Percentiles rank a stretch among this genome's conserved stretches.
Conservation (phyloP, 2,888 invertebrate species). For the Melipona beecheii region DNA sequence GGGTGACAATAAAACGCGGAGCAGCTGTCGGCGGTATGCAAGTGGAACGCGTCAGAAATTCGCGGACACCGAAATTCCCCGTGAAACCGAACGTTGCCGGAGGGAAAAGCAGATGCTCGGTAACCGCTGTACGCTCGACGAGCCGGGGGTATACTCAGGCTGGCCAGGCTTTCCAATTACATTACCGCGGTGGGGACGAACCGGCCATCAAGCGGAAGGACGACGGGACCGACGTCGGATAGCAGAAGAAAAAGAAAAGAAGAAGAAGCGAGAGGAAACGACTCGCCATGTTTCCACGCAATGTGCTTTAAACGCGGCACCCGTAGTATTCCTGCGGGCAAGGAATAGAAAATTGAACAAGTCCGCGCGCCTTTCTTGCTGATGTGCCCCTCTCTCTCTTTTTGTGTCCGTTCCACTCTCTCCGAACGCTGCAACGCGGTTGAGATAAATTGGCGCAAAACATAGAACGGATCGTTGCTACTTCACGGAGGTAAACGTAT, state of each 20-base stretch:
- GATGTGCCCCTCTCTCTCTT: no score
- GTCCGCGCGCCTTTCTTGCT: not conserved
- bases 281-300: conserved; percentile 48
- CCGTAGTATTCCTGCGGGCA: conserved; percentile 7
- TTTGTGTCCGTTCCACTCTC: not conserved
- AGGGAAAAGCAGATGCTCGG: conserved; percentile 34
- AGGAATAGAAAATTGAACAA: conserved; percentile 38
- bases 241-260: not conserved
- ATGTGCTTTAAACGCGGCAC: conserved; percentile 54
- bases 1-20: conserved; percentile 37
- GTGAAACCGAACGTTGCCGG: conserved; percentile 41
- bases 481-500: not conserved
- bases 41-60: conserved; percentile 35
- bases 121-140: conserved; percentile 22
- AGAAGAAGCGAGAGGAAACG: not conserved
- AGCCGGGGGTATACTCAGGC: not conserved
- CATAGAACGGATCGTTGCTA: conserved; percentile 1
- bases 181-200: conserved; percentile 43
- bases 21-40: conserved; percentile 20
- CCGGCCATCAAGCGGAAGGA: conserved; percentile 23
- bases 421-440: not conserved
- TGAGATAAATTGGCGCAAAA: not conserved
- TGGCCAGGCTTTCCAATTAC: conserved; percentile 60
- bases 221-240: not conserved
- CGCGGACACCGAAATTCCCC: conserved; percentile 39